A percentile compares a stretch with the other conserved stretches of the same genome.
These are phyloP conservation scores for Whitmania pigra DNA, from an alignment of 1,140 invertebrate genomes.

Conservation along the genomic window DNA sequence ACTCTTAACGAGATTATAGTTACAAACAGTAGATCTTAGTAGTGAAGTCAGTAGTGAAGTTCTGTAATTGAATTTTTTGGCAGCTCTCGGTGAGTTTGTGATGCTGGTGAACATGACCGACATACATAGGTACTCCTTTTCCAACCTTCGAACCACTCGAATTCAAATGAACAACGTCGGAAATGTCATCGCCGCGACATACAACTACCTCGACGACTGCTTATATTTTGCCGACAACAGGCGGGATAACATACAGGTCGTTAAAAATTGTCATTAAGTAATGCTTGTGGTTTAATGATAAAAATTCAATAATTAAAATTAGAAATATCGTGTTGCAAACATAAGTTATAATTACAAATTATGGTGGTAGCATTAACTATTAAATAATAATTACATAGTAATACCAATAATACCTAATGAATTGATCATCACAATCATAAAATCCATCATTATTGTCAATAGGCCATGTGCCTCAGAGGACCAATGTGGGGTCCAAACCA, in stretches of 20 bases:
- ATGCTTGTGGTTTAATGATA: no score
- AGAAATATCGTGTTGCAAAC: background rate
- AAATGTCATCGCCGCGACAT: conserved; percentile 29
- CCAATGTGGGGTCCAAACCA: background rate
- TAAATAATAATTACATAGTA: background rate
- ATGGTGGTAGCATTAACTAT: background rate
- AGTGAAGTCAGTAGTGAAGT: no score
- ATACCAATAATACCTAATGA: background rate
- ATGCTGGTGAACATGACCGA: conserved; percentile 60
- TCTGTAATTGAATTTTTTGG: no score
- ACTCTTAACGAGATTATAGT: no score
- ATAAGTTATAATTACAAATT: background rate
- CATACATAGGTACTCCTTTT: conserved; percentile 60
- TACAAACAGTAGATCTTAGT: no score
- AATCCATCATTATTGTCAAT: no score
- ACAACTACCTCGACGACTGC: conserved; percentile 32
- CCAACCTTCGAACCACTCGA: conserved; percentile 41
- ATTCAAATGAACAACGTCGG: conserved; percentile 55
- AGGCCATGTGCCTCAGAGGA: conserved; percentile 17
- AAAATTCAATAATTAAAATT: background rate
- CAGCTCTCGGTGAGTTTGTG: conserved; percentile 60
- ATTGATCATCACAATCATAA: background rate
- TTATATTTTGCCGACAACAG: conserved; percentile 30
- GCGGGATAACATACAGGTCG: conserved; percentile 46
- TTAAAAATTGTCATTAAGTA: background rate